phyloP scores from a whole-genome alignment of 2,797 vertebrate genomes.

The Microhierax caerulescens region DNA sequence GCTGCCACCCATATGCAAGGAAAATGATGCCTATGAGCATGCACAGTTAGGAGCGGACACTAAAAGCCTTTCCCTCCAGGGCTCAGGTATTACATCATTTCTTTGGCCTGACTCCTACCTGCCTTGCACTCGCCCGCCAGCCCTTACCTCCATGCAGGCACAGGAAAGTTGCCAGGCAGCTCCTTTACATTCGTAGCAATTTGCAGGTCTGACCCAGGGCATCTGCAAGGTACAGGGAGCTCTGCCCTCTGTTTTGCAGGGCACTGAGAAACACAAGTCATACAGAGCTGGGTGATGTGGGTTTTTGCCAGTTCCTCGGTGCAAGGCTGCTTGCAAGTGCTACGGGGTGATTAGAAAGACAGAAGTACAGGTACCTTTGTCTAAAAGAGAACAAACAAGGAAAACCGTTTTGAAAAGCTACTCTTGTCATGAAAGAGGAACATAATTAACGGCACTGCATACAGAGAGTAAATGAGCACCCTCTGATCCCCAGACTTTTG shows the following conservation, averaged over 20 bases:
- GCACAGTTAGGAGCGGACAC: background rate
- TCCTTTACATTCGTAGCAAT: background rate
- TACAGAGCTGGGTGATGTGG: background rate
- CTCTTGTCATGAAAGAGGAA: constrained; percentile 19
- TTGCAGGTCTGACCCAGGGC: background rate
- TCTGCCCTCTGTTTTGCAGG: background rate
- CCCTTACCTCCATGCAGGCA: background rate
- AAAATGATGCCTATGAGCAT: background rate
- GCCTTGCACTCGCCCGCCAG: background rate
- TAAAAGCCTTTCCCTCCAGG: background rate
- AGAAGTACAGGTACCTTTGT: background rate
- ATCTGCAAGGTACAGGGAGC: background rate
- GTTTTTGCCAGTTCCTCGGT: background rate
- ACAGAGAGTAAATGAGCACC: constrained; percentile 6
- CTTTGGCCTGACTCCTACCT: background rate
- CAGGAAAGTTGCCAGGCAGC: background rate
- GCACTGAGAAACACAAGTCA: background rate
- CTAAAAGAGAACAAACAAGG: background rate
- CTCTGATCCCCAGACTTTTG: constrained; percentile 37
- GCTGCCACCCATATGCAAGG: background rate
- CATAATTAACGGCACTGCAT: constrained; percentile 30
- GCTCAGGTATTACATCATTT: background rate
- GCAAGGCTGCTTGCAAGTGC: background rate
- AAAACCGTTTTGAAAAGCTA: constrained; percentile 35
- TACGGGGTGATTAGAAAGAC: background rate